These are phyloP conservation scores for Archips crataeganus DNA, from an alignment of 2,888 invertebrate genomes.

Conservation along the genomic window DNA sequence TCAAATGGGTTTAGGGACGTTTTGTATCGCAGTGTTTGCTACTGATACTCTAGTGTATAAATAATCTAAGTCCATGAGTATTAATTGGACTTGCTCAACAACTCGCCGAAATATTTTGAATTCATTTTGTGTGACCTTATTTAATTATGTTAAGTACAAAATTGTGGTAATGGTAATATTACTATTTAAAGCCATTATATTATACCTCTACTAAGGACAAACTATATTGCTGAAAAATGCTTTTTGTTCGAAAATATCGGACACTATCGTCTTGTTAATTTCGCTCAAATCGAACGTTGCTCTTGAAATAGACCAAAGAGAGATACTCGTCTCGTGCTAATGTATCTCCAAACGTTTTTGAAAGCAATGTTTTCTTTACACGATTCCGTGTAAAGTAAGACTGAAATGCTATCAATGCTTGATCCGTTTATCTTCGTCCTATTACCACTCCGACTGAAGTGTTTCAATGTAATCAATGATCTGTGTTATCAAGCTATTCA, in stretches of 20 bases:
- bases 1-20: too few relatives aligned
- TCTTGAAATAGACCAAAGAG: neutral
- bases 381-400: neutral
- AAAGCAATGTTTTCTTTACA: slow-evolving; percentile 3
- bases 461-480: slow-evolving; percentile 3
- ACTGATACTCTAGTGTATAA: too few relatives aligned
- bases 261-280: neutral
- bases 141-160: too few relatives aligned
- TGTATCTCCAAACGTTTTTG: neutral
- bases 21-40: too few relatives aligned
- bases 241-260: neutral
- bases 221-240: too few relatives aligned
- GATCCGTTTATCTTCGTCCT: neutral
- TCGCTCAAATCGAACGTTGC: neutral
- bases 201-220: too few relatives aligned
- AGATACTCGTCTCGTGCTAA: neutral
- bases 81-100: too few relatives aligned
- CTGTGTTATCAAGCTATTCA: neutral
- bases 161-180: too few relatives aligned
- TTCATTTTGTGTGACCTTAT: too few relatives aligned
- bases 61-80: too few relatives aligned
- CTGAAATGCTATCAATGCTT: neutral
- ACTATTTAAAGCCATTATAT: too few relatives aligned
- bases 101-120: too few relatives aligned
- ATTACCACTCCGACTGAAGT: neutral